Percentiles rank a stretch among this genome's conserved stretches.
Conservation (phyloP, 2,797 vertebrate species). For the Myripristis murdjan region DNA sequence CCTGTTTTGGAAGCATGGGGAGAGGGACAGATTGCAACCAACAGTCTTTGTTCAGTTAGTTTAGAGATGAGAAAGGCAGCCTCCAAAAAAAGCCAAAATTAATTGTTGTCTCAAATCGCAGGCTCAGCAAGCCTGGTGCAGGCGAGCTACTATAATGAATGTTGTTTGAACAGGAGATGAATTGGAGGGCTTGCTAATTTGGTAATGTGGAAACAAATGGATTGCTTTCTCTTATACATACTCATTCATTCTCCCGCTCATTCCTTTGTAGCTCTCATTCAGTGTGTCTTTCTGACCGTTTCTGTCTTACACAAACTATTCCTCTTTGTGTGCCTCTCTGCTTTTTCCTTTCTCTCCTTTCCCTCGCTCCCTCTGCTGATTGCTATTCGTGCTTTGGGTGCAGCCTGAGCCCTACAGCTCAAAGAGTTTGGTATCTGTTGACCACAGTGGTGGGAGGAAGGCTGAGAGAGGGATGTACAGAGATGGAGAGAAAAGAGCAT, state of each 20-base stretch:
- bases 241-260: constrained; percentile 12
- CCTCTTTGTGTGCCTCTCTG: constrained; percentile 23
- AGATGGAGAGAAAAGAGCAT: constrained; percentile 12
- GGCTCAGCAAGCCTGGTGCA: constrained; percentile 60
- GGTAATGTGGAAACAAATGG: constrained; percentile 59
- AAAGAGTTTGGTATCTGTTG: constrained; percentile 65
- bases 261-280: constrained; percentile 26
- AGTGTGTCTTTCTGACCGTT: constrained; percentile 41
- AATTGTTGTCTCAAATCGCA: constrained; percentile 69
- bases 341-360: constrained; percentile 44
- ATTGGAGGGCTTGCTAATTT: constrained; percentile 60
- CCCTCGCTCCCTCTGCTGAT: constrained; percentile 64
- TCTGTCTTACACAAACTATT: constrained; percentile 41
- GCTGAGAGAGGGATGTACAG: constrained; percentile 13
- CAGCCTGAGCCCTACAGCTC: constrained; percentile 63
- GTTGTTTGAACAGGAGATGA: constrained; percentile 62
- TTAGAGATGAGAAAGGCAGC: constrained; percentile 63
- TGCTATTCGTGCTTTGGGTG: constrained; percentile 71
- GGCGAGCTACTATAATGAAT: constrained; percentile 57
- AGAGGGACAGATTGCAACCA: constrained; percentile 64
- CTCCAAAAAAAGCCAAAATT: constrained; percentile 60
- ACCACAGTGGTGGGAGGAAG: constrained; percentile 41
- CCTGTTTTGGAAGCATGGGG: constrained; percentile 50
- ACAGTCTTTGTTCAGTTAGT: constrained; percentile 55
- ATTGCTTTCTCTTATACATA: constrained; percentile 38